Percentiles rank a stretch among this genome's conserved stretches.
Evolutionary conservation across 2,888 invertebrate species (phyloP).

Genomic region (Phymatocera aterrima): DNA sequence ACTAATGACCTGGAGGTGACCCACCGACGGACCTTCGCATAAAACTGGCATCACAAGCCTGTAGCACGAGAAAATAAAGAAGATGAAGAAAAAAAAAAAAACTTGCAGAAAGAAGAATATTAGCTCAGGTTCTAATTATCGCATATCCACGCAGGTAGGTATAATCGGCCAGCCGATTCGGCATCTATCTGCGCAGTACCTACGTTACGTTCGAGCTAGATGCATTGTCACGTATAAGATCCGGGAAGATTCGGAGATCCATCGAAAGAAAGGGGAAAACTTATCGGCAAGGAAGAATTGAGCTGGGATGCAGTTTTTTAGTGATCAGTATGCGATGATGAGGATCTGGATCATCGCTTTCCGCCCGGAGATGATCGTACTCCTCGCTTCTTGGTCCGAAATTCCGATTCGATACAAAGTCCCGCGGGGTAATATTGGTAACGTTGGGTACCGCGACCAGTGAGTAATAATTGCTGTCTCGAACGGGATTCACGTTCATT

Average conservation of each 20-base stretch:
- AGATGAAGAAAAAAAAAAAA: constrained; percentile 18
- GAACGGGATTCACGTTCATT: constrained; percentile 20
- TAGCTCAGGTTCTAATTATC: no score
- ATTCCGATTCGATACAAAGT: constrained; percentile 34
- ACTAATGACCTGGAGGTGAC: constrained; percentile 55
- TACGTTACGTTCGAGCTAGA: no score
- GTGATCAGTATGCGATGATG: not conserved
- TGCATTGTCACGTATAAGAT: no score
- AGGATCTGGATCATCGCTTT: not conserved
- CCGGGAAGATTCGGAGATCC: no score
- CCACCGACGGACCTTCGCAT: constrained; percentile 62
- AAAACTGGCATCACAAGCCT: constrained; percentile 64
- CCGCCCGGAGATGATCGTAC: not conserved
- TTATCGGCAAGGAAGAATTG: not conserved
- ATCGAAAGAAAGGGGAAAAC: no score
- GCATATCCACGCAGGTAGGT: no score
- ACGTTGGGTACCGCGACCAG: constrained; percentile 4
- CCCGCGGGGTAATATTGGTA: no score
- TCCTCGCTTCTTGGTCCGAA: constrained; percentile 1
- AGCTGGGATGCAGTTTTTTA: not conserved
- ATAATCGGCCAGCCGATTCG: no score
- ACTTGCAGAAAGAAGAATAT: not conserved
- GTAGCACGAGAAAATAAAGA: constrained; percentile 41
- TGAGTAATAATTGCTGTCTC: constrained; percentile 23
- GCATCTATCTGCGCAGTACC: no score